Base-by-base conservation (phyloP, 2,888 invertebrate genomes). In the Temnothorax rugatulus region DNA sequence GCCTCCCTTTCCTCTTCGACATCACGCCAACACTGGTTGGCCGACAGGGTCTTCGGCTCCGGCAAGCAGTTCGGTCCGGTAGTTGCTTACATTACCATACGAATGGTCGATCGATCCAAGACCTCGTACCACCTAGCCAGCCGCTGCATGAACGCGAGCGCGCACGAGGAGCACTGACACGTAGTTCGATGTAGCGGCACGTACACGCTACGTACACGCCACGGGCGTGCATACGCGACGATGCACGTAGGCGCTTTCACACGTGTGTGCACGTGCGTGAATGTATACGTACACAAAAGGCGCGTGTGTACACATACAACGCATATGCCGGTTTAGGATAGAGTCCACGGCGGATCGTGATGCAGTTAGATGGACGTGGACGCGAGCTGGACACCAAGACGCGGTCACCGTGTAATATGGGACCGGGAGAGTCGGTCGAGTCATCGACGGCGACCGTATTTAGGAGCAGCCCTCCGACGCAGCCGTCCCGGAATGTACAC, bases 71-170 rank as follows among this genome's bases (percentile, higher is more conserved):
- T 93, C 92, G 93, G 93, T 93, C 92, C 94, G 93, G 93, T 93
- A 94, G 94, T 94, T 94, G 94, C 94, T 94, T 94, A 93, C 91
- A 95, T 95, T 95, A 94, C 94, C 95, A 95, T 95, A 95, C 94
- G 95, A 95, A 95, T 95, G 93, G 94, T 87, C 93, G 93, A 94
- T 94, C 94, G 94, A 94, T 94, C 92, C 92, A 90, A 91, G 92
- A 91, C 90, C 92, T 83, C 91, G 90, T 87, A 90, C 91, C 82
- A 88, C 89, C 87, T 88, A 86, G 63, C 87, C 87, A 85, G 64
- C 89, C 84, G 82, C 50, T 54, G 71, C 66, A 66, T 38, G 34
- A 21, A 29, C 34, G 18, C 69, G 68, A 41, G 64, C 44, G 64
- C 44, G 38, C 66, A 18, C 44, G 44, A 21, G 52, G 57, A 71